These are phyloP conservation scores for Himalopsyche anomala DNA, from an alignment of 2,888 invertebrate genomes.

Conservation along the genomic window DNA sequence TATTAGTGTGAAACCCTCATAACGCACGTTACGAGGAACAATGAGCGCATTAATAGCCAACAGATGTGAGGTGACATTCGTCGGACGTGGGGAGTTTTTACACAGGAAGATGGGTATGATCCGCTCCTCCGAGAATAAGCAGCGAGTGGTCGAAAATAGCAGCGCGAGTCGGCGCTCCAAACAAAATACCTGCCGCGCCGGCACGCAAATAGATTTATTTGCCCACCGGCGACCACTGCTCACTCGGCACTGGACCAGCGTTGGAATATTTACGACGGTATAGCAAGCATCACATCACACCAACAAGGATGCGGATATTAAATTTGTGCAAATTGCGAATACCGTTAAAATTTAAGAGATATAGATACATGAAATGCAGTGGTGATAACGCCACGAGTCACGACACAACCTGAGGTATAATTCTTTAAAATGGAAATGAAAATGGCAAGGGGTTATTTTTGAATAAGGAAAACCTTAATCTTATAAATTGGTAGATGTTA, in stretches of 20 bases:
- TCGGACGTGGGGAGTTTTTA: not conserved
- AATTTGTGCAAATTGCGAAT: too few relatives aligned
- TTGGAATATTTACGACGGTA: too few relatives aligned
- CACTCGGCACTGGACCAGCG: not conserved
- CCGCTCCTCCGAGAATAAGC: not conserved
- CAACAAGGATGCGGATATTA: too few relatives aligned
- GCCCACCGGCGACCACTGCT: constrained; percentile 3
- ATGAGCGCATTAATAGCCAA: not conserved
- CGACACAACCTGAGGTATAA: too few relatives aligned
- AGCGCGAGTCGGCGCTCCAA: not conserved
- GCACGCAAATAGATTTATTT: constrained; percentile 21
- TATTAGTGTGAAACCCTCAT: not conserved
- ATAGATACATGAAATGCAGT: too few relatives aligned
- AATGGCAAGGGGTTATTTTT: too few relatives aligned
- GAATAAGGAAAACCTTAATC: too few relatives aligned
- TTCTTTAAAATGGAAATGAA: too few relatives aligned
- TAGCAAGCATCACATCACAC: too few relatives aligned
- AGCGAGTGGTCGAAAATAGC: not conserved
- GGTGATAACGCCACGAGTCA: too few relatives aligned
- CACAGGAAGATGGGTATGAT: not conserved
- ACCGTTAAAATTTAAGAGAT: too few relatives aligned
- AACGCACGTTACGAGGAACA: not conserved
- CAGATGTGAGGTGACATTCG: not conserved
- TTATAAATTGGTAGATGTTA: too few relatives aligned
- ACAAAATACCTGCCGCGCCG: constrained; percentile 12